phyloP scores from a whole-genome alignment of 2,888 invertebrate genomes.

The Brenthis hecate region DNA sequence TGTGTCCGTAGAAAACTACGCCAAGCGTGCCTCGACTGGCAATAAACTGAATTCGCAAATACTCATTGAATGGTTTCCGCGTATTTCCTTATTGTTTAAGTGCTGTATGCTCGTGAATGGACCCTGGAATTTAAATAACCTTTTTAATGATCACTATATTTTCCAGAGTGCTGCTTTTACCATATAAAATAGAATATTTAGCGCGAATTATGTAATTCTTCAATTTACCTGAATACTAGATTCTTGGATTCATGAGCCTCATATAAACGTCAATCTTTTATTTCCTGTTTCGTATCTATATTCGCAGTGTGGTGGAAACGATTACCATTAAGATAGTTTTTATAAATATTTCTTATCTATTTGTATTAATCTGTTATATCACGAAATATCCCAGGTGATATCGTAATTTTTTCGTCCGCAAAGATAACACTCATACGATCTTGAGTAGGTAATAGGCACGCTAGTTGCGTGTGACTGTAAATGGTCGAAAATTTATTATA shows the following conservation, averaged over 20 bases:
- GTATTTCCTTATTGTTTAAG: conserved; percentile 78
- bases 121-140: conserved; percentile 67
- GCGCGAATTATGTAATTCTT: conserved; percentile 2
- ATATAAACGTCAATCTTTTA: neutral
- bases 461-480: conserved; percentile 9
- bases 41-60: conserved; percentile 73
- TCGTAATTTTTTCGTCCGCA: conserved; percentile 14
- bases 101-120: conserved; percentile 69
- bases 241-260: neutral
- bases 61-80: conserved; percentile 70
- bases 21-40: conserved; percentile 65
- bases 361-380: conserved; percentile 9
- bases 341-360: conserved; percentile 14
- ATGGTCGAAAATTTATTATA: conserved; percentile 15
- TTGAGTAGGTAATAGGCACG: conserved; percentile 2
- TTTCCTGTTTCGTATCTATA: conserved; percentile 15
- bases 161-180: conserved; percentile 28
- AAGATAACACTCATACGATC: conserved; percentile 19
- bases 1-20: conserved; percentile 66
- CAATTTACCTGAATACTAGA: conserved; percentile 1
- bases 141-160: conserved; percentile 44
- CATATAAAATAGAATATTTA: conserved; percentile 20
- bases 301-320: neutral
- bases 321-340: conserved; percentile 11
- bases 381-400: conserved; percentile 8